Base-by-base conservation (phyloP, 2,113 vertebrate genomes). In the Setophaga coronata region DNA sequence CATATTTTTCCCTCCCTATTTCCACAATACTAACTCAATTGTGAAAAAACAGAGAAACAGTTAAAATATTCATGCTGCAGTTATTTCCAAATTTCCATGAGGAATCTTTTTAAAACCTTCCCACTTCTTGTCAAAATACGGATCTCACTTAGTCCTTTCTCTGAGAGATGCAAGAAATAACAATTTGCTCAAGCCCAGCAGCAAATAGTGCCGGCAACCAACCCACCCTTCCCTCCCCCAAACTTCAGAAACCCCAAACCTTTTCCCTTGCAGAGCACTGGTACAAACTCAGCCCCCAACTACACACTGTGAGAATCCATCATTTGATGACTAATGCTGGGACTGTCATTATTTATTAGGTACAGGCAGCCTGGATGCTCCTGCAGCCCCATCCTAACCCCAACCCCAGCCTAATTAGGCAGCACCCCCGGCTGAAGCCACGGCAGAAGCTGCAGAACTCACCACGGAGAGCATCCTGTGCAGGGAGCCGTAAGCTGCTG, bases 381-480 rank as follows among this genome's bases (percentile, higher is more conserved):
- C 8, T 23, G 69, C 64, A 70, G 54, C 72, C 70, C 57, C 8
- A 0, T 51, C 42, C 45, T 45, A 6, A 45, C 45, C 47, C 47
- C 47, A 48, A n/a, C 12, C 34, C 58, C 28, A 60, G 62, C 4
- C 82, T 42, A 5, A 50, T 16, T 2, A 25, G 57, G 71, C 38
- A 45, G 57, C 66, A 64, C 5, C 56, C 90, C 66, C 58, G 11
- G 58, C 38, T 19, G 43, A 40, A 83, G 47, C 14, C 61, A 3
- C 57, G 51, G 82, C 26, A 6, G 51, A 53, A 53, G 11, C 60
- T 40, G 50, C 73, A 45, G 64, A 56, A 97, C 98, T 98, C 97
- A 99, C 98, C 97, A 97, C 92, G 43, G 98, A 98, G 60, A 99
- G 64, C 95, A 98, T 97, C 66, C 97, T 97, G 95, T 98, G 98